phyloP scores from a whole-genome alignment of 2,888 invertebrate genomes.

The Leucoma salicis region DNA sequence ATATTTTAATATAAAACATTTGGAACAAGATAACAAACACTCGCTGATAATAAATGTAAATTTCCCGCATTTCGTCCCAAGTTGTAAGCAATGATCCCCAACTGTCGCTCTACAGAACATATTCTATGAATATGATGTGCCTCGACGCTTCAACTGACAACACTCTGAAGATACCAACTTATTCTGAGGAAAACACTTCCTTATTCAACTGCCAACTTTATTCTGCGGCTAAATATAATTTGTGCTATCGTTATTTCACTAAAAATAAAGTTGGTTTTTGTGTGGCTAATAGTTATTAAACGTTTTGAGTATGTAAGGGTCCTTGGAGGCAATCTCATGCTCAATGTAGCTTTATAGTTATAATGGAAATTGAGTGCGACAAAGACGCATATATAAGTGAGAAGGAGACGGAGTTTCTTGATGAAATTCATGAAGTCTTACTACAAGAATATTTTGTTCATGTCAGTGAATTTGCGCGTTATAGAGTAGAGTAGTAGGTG shows the following conservation, averaged over 20 bases:
- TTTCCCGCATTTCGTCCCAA: background rate
- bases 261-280: slow-evolving; percentile 30
- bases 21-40: too few species aligned
- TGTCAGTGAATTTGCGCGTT: slow-evolving; percentile 35
- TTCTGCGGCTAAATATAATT: slow-evolving; percentile 5
- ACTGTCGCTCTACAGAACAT: slow-evolving; percentile 14
- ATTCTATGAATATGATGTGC: slow-evolving; percentile 36
- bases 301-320: slow-evolving; percentile 26
- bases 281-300: slow-evolving; percentile 16
- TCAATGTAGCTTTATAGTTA: slow-evolving; percentile 75
- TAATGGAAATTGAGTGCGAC: slow-evolving; percentile 69
- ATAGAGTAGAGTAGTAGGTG: slow-evolving; percentile 13
- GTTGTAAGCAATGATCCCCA: background rate
- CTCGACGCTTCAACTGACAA: slow-evolving; percentile 49
- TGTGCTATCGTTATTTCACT: slow-evolving; percentile 7
- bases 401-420: slow-evolving; percentile 40
- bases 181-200: slow-evolving; percentile 63
- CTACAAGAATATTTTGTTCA: slow-evolving; percentile 49
- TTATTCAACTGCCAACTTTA: slow-evolving; percentile 41
- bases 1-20: background rate
- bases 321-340: slow-evolving; percentile 69
- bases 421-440: slow-evolving; percentile 67
- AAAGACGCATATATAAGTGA: slow-evolving; percentile 31
- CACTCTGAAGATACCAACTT: slow-evolving; percentile 50
- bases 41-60: slow-evolving; percentile 2